These are phyloP conservation scores for Cyprinodon diabolis DNA, from an alignment of 2,797 vertebrate species.

Conservation along the genomic window DNA sequence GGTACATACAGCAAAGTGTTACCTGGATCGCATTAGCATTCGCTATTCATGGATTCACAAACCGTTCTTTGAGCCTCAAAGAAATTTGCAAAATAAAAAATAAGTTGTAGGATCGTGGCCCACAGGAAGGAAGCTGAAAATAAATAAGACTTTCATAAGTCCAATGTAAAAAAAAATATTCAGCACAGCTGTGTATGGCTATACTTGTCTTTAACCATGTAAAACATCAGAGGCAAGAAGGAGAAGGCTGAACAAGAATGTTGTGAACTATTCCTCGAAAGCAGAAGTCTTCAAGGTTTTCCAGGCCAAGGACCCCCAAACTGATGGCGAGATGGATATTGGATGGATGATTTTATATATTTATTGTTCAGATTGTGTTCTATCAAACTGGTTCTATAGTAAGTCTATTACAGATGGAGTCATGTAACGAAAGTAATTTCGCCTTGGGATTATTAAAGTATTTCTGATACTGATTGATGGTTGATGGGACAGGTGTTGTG, in stretches of 20 bases:
- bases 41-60: slow-evolving; percentile 31
- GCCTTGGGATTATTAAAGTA: too few species aligned
- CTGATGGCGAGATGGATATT: too few species aligned
- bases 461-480: too few species aligned
- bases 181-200: slow-evolving; percentile 22
- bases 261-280: slow-evolving; percentile 10
- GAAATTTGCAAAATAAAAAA: slow-evolving; percentile 54
- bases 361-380: too few species aligned
- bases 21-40: slow-evolving; percentile 41
- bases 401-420: too few species aligned
- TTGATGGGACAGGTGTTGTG: too few species aligned
- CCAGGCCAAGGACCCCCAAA: too few species aligned
- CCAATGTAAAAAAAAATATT: slow-evolving; percentile 26
- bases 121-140: slow-evolving; percentile 14
- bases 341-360: too few species aligned
- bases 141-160: slow-evolving; percentile 31
- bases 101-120: slow-evolving; percentile 18
- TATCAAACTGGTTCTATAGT: too few species aligned
- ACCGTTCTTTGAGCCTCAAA: slow-evolving; percentile 46
- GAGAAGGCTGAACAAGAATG: slow-evolving; percentile 18
- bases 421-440: too few species aligned
- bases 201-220: slow-evolving; percentile 12
- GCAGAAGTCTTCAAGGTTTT: background rate
- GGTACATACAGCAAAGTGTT: slow-evolving; percentile 44
- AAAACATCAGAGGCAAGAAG: slow-evolving; percentile 3